A percentile compares a stretch with the other conserved stretches of the same genome.
Conservation (phyloP, 2,797 vertebrate species). For the Mus caroli region DNA sequence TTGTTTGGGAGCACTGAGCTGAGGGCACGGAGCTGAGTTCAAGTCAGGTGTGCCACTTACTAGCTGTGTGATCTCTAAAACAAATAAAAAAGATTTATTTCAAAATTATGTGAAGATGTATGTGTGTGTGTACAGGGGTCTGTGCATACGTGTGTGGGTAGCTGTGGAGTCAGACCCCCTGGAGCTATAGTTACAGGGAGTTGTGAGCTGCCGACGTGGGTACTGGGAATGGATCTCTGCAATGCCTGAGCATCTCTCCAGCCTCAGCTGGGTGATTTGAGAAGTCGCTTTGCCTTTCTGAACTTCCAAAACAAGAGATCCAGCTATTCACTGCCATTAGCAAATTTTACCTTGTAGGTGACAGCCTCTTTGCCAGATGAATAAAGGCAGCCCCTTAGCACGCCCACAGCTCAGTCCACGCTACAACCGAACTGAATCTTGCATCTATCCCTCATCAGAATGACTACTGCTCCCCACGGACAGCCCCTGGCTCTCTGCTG, state of each 20-base stretch:
- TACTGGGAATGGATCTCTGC: not conserved
- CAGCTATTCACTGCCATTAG: not conserved
- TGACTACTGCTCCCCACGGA: not conserved
- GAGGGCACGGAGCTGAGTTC: conserved; percentile 9
- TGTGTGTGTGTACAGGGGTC: not conserved
- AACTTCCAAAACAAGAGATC: not conserved
- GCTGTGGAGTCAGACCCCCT: not conserved
- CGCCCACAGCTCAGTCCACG: not conserved
- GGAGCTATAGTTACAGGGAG: not conserved
- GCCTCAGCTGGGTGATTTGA: not conserved
- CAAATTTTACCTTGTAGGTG: not conserved
- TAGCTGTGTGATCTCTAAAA: conserved; percentile 9
- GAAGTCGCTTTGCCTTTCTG: not conserved
- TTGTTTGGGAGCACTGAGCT: not conserved
- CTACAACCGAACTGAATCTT: not conserved
- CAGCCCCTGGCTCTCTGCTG: not conserved
- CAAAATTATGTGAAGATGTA: not conserved
- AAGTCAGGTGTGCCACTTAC: not conserved
- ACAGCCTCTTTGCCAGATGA: not conserved
- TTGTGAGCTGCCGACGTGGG: not conserved
- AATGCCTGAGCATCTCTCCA: not conserved
- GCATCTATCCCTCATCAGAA: not conserved
- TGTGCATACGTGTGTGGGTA: not conserved
- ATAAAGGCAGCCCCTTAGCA: not conserved
- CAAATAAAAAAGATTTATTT: not conserved